Percentiles rank a stretch among this genome's conserved stretches.
phyloP scores from a whole-genome alignment of 2,888 invertebrate species.

The Galerucella nymphaeae region DNA sequence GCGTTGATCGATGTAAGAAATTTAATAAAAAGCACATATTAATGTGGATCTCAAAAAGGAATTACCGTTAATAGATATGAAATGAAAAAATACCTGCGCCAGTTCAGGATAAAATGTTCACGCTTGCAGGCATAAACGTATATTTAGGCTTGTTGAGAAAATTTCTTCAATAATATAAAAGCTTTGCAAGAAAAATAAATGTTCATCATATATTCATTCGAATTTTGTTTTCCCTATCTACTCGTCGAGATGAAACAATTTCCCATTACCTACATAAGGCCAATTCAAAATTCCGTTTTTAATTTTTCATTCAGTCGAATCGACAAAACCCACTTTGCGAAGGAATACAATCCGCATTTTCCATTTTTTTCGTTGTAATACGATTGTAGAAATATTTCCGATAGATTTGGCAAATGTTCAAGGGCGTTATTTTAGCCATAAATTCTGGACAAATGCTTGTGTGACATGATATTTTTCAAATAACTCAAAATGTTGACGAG shows the following conservation, averaged over 20 bases:
- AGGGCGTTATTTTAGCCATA: neutral
- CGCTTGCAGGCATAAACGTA: no score
- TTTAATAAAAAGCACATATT: no score
- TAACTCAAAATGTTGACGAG: conserved; percentile 4
- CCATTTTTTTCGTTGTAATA: neutral
- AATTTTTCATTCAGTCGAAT: neutral
- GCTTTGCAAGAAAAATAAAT: neutral
- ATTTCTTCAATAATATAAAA: neutral
- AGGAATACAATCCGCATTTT: neutral
- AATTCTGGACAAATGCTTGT: neutral
- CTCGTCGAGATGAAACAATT: neutral
- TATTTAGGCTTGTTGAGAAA: no score
- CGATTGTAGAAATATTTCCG: neutral
- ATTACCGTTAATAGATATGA: no score
- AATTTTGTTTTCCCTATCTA: neutral
- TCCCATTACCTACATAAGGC: neutral
- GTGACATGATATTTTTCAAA: conserved; percentile 5
- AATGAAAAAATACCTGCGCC: no score
- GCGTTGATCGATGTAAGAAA: no score
- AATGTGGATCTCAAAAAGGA: no score
- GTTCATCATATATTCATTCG: neutral
- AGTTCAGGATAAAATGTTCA: no score
- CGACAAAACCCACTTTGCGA: neutral
- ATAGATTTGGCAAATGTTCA: conserved; percentile 12
- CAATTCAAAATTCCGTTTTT: neutral